Evolutionary conservation across 2,113 vertebrate species (phyloP).

Genomic region (Ciconia maguari): DNA sequence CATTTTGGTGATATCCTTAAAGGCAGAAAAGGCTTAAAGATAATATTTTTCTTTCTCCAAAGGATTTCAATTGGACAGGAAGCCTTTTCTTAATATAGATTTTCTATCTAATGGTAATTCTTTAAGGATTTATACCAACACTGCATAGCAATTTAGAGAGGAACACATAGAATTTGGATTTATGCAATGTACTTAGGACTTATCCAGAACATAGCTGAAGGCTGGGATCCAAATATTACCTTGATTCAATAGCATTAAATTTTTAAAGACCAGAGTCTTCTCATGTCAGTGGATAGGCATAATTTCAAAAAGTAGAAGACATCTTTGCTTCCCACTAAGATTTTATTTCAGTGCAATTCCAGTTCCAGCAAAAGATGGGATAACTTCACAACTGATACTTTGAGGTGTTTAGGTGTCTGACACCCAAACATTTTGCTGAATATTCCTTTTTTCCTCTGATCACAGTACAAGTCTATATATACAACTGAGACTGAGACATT

Average conservation of each 20-base stretch:
- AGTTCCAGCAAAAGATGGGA: background rate
- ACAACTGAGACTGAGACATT: background rate
- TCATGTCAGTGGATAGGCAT: background rate
- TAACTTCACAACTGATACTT: background rate
- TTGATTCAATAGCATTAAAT: background rate
- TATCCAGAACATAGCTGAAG: background rate
- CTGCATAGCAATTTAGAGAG: background rate
- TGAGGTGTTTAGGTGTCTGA: background rate
- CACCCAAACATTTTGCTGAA: background rate
- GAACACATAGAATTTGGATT: background rate
- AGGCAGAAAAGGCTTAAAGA: conserved; percentile 14
- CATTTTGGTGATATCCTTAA: background rate
- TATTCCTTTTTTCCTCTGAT: background rate
- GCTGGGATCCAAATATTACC: background rate
- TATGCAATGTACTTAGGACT: background rate
- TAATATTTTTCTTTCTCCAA: background rate
- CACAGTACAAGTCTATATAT: background rate
- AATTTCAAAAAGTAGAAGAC: background rate
- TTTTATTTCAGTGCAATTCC: background rate
- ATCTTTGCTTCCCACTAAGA: background rate
- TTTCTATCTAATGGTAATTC: background rate
- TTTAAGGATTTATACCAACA: background rate
- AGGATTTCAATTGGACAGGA: background rate
- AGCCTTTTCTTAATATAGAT: background rate
- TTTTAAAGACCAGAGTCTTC: background rate